Evolutionary conservation across 2,113 vertebrate genomes (phyloP), one percentile per base, ranked within the genome.

Genomic region (Dicerorhinus sumatrensis): DNA sequence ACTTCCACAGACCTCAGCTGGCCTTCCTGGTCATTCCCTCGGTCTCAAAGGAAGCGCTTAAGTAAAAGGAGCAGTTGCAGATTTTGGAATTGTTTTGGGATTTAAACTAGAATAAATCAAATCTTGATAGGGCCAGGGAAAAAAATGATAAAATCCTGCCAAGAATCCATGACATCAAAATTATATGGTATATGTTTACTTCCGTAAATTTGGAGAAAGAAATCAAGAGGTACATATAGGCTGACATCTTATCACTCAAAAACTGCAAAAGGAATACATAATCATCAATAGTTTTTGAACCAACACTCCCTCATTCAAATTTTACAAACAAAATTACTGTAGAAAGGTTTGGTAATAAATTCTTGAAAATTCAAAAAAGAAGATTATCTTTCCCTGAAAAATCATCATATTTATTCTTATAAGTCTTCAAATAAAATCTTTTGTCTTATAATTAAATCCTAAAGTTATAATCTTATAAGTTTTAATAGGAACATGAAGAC

Each of bases 71-170:
- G 31, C 20, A 95, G 79, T 75, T 92, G 89, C 75, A 83, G 36
- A 73, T 84, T 90, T 92, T 58, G 39, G 75, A 94, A 80, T 9
- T 90, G 39, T 46, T 89, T 75, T 18, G 69, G 18, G 46, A 92
- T 58, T 96, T 96, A 92, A 97, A 84, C 33, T 48, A 91, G 84
- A 86, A 82, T 92, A 95, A 96, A 88, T 97, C 42, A 97, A 97
- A 67, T 72, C 86, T 91, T 96, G 91, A 94, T 62, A 90, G 27
- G 25, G 25, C 6, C 6, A 27, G 13, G 25, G 33, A 18, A 70
- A 51, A 51, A 81, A 85, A 48, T 36, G 87, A 96, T 77, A 98
- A 96, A 95, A 92, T 80, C 62, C 51, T 89, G 54, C 91, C 90
- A 94, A 97, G 58, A 96, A 70, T 91, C 25, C 8, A 69, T 27